These are phyloP conservation scores for Abscondita cerata DNA, from an alignment of 2,888 invertebrate species.

Conservation along the genomic window DNA sequence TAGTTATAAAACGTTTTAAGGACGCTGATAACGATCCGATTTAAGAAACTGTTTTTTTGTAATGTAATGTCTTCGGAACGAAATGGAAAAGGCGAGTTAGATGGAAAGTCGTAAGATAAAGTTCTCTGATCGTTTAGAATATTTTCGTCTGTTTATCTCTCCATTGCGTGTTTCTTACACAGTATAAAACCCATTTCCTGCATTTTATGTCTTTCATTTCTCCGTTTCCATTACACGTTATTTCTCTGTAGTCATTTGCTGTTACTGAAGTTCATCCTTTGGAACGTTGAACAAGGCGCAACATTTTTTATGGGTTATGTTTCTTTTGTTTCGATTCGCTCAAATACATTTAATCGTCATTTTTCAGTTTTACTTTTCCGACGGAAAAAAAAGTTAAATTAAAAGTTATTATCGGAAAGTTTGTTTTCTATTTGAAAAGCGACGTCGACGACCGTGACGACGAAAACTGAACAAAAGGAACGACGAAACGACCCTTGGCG, in stretches of 20 bases:
- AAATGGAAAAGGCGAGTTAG: conserved; percentile 14
- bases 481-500: conserved; percentile 28
- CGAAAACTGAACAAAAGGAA: conserved; percentile 31
- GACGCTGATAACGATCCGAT: conserved; percentile 18
- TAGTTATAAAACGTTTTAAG: conserved; percentile 21
- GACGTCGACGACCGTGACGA: conserved; percentile 19
- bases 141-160: conserved; percentile 32
- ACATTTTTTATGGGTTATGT: conserved; percentile 34
- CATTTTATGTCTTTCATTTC: conserved; percentile 37
- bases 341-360: too few species aligned
- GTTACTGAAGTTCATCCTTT: conserved; percentile 31
- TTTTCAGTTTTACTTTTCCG: too few species aligned
- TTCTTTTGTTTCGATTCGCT: background rate
- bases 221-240: conserved; percentile 35
- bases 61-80: conserved; percentile 6
- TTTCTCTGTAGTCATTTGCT: conserved; percentile 36
- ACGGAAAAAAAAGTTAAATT: background rate
- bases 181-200: conserved; percentile 34
- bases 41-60: conserved; percentile 20
- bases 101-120: conserved; percentile 25
- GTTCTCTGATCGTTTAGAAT: conserved; percentile 26
- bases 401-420: conserved; percentile 19
- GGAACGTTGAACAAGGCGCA: conserved; percentile 35
- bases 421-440: conserved; percentile 28
- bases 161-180: conserved; percentile 31